Conservation (phyloP, 2,888 invertebrate species). For the Phorcus lineatus region DNA sequence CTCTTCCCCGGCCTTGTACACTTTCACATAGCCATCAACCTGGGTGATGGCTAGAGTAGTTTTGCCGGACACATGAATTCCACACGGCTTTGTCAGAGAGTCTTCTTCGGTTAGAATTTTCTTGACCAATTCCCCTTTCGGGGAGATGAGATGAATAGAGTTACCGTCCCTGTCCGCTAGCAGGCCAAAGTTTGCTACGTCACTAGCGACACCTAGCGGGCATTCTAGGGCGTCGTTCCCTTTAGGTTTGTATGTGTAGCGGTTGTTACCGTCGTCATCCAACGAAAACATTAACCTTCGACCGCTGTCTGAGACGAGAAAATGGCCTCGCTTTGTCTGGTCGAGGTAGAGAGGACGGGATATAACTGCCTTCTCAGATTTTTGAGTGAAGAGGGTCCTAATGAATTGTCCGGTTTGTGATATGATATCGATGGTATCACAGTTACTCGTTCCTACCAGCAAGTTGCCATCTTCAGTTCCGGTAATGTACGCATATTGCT, state of each 20-base stretch:
- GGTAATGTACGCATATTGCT: constrained; percentile 19
- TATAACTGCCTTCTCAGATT: constrained; percentile 27
- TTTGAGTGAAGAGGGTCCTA: constrained; percentile 30
- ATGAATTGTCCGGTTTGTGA: constrained; percentile 30
- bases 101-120: constrained; percentile 29
- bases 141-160: constrained; percentile 29
- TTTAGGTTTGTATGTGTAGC: constrained; percentile 36
- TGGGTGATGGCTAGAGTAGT: constrained; percentile 33
- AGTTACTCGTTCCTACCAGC: constrained; percentile 36
- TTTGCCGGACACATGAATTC: constrained; percentile 21
- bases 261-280: constrained; percentile 23
- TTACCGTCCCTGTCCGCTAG: constrained; percentile 40
- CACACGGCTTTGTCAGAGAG: constrained; percentile 39
- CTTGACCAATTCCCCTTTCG: constrained; percentile 22
- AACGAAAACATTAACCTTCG: constrained; percentile 32
- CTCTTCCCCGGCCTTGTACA: neutral
- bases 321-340: neutral
- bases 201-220: constrained; percentile 40
- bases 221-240: constrained; percentile 33
- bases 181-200: constrained; percentile 24
- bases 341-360: constrained; percentile 38
- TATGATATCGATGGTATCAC: constrained; percentile 41
- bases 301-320: constrained; percentile 40
- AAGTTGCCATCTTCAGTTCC: constrained; percentile 25
- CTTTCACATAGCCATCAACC: constrained; percentile 38